Conservation (phyloP, 2,888 invertebrate species). For the Caenorhabditis japonica region DNA sequence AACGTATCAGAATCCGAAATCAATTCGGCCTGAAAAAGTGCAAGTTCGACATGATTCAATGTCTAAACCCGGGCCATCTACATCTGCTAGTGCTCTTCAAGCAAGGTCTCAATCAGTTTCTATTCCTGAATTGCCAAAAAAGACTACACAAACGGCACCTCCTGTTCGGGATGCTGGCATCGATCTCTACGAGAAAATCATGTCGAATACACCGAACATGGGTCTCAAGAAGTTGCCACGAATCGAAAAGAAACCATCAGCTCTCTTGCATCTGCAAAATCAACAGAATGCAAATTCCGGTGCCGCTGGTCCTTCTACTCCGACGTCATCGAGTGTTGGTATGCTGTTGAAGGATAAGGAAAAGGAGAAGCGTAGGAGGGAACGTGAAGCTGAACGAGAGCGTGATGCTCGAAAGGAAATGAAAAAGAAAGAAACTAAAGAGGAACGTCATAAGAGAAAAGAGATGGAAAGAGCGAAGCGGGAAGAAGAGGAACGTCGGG, state of each 20-base stretch:
- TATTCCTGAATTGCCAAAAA: conserved; percentile 14
- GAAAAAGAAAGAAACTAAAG: conserved; percentile 35
- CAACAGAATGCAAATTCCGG: not conserved
- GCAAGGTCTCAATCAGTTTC: conserved; percentile 35
- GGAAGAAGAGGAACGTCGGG: conserved; percentile 31
- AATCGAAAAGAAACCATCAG: conserved; percentile 49
- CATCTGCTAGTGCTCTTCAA: conserved; percentile 25
- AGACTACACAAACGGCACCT: conserved; percentile 17
- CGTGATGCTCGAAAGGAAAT: conserved; percentile 37
- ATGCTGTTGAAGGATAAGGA: conserved; percentile 28
- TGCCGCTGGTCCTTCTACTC: not conserved
- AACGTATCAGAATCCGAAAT: conserved; percentile 10
- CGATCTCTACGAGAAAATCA: conserved; percentile 33
- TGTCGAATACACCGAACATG: conserved; percentile 31
- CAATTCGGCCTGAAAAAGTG: conserved; percentile 21
- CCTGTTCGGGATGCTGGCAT: conserved; percentile 23
- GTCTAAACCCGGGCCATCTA: conserved; percentile 30
- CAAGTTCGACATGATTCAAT: conserved; percentile 42
- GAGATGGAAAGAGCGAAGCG: conserved; percentile 30
- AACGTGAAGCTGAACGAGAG: conserved; percentile 23
- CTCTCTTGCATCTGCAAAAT: conserved; percentile 12
- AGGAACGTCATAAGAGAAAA: conserved; percentile 30
- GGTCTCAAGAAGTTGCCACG: conserved; percentile 39
- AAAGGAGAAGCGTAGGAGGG: conserved; percentile 27
- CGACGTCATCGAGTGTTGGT: not conserved